Base-by-base conservation (phyloP, 1,140 invertebrate species). In the Dreissena polymorpha region DNA sequence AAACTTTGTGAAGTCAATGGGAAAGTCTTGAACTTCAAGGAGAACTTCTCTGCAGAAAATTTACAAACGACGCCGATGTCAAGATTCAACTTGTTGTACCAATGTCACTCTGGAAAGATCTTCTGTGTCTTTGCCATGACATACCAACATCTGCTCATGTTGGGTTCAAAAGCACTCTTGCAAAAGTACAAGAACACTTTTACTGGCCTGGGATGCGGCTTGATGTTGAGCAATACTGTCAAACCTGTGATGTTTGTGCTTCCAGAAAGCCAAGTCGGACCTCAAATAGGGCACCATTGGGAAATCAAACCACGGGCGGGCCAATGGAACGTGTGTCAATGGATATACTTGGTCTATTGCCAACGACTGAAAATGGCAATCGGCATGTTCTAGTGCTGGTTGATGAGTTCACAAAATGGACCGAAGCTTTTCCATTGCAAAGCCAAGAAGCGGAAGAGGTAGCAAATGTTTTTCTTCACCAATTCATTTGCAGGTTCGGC, bases 331-430 rank as follows among this genome's bases (percentile, higher is more conserved):
- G 72, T 10, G 72, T 75, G 25, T 29, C 39, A 29, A 75, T 75
- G 3, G 72, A 75, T 39, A 75, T 77, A 0, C 27, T n/a, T 77
- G n/a, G 63, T 23, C 63, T 60, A 67, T 49, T 77, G 39, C 75
- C 75, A 25, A 27, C 23, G 6, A 77, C 75, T 25, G 53, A 68
- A 29, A 67, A 25, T 50, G 75, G 63, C 13, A 77, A 77, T 29
- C n/a, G 29, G 13, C 68, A 77, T 29, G 67, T 78, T 18, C 27
- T 78, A 3, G 76, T 78, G 12, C 53, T 70, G 18, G 10, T 10
- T 27, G 49, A 78, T 53, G 68, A 27, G 14, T 79, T 78, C 27
- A 79, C 77, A 5, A 70, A 70, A n/a, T 79, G 65, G 77, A 77
- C 51, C 14, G 68, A 71, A 53, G 21, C 65, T 53, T 60, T 77